Evolutionary conservation across 2,113 vertebrate genomes (phyloP).

Genomic region (Mellivora capensis): DNA sequence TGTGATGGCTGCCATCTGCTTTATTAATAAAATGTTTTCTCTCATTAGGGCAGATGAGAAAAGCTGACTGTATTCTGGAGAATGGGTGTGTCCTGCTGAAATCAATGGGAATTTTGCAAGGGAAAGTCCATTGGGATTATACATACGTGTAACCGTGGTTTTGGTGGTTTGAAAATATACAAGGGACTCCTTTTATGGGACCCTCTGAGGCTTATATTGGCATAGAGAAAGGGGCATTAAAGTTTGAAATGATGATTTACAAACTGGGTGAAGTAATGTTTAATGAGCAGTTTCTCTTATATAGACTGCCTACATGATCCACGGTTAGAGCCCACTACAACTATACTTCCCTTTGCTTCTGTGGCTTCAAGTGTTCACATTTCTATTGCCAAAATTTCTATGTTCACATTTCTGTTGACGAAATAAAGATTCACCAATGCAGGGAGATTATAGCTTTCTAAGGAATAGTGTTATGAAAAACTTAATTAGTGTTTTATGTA

Average conservation of each 20-base stretch:
- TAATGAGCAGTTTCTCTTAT: not conserved
- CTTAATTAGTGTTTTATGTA: not conserved
- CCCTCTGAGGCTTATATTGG: slow-evolving; percentile 6
- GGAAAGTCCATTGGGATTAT: not conserved
- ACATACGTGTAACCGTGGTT: not conserved
- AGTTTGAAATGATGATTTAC: slow-evolving; percentile 17
- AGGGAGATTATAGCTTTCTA: not conserved
- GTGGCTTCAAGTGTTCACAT: not conserved
- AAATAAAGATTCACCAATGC: not conserved
- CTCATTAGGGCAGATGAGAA: slow-evolving; percentile 21
- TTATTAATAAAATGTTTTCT: slow-evolving; percentile 41
- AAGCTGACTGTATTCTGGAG: not conserved
- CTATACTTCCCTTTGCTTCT: not conserved
- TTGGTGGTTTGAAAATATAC: slow-evolving; percentile 33
- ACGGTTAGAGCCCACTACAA: not conserved
- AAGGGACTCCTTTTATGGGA: not conserved
- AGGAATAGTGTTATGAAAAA: slow-evolving; percentile 22
- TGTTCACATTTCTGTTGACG: not conserved
- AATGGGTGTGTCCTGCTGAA: slow-evolving; percentile 5
- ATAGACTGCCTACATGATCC: not conserved
- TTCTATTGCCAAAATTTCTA: not conserved
- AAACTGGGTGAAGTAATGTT: not conserved
- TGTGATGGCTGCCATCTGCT: slow-evolving; percentile 54
- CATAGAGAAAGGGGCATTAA: not conserved
- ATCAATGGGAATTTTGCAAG: not conserved